These are phyloP conservation scores for Entosphenus tridentatus DNA, from an alignment of 2,113 vertebrate species.

Conservation along the genomic window DNA sequence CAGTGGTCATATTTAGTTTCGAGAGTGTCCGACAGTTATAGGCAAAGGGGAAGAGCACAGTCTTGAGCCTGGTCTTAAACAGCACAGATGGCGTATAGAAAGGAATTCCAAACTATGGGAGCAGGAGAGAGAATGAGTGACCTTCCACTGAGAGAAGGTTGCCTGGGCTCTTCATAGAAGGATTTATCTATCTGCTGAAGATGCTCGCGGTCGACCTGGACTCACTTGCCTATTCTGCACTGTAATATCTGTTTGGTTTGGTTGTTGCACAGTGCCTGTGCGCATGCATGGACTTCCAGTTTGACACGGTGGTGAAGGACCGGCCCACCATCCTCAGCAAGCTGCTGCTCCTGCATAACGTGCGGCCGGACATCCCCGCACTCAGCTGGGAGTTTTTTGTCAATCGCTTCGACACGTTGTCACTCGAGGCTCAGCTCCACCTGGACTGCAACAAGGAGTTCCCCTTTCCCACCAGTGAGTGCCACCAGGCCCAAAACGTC, in stretches of 20 bases:
- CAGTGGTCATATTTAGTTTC: too few species aligned
- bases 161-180: too few species aligned
- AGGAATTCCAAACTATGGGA: too few species aligned
- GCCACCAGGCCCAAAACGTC: not conserved
- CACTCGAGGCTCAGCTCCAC: slow-evolving; percentile 87
- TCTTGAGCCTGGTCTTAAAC: too few species aligned
- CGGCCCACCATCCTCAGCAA: slow-evolving; percentile 87
- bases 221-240: too few species aligned
- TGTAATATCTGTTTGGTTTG: slow-evolving; percentile 5
- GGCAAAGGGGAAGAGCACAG: too few species aligned
- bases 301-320: slow-evolving; percentile 88
- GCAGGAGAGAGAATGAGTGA: too few species aligned
- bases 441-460: slow-evolving; percentile 99
- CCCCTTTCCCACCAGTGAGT: slow-evolving; percentile 87
- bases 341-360: slow-evolving; percentile 71
- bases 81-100: too few species aligned
- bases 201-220: too few species aligned
- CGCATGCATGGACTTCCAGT: slow-evolving; percentile 94
- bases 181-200: too few species aligned
- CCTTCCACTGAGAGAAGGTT: too few species aligned
- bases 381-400: slow-evolving; percentile 99
- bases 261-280: slow-evolving; percentile 45
- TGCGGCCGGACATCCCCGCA: slow-evolving; percentile 79
- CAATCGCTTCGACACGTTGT: slow-evolving; percentile 92
- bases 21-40: too few species aligned